Conservation (phyloP, 1,140 invertebrate species). For the Brachionus asplanchnoidis region DNA sequence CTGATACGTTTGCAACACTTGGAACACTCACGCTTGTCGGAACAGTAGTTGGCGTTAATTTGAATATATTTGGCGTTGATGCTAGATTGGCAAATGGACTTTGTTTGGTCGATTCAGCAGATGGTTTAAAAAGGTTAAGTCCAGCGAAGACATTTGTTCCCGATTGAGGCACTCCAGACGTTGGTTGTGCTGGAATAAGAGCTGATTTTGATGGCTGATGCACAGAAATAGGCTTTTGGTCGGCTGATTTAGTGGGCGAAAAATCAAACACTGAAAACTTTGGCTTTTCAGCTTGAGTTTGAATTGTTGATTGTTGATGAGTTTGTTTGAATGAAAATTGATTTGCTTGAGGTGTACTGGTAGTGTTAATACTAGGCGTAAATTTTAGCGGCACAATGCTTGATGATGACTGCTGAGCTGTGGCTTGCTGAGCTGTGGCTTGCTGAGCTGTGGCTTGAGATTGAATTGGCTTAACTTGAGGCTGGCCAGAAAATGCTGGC, state of each 20-base stretch:
- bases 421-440: background rate
- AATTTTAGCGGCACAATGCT: background rate
- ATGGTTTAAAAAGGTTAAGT: background rate
- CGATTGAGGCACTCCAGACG: background rate
- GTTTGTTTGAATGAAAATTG: background rate
- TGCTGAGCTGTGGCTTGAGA: background rate
- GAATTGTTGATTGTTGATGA: background rate
- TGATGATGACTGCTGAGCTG: background rate
- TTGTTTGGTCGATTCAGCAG: background rate
- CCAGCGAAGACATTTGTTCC: background rate
- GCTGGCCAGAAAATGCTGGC: background rate
- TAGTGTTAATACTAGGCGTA: background rate
- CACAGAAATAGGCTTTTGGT: background rate
- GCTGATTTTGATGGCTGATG: background rate
- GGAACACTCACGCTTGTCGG: background rate
- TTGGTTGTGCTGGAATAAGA: background rate
- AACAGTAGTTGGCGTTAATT: background rate
- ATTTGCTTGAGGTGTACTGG: background rate
- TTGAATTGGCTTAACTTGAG: background rate
- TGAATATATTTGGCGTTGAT: background rate
- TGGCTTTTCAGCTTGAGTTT: background rate
- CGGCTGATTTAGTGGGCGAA: background rate
- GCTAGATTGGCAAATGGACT: background rate
- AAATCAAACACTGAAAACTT: constrained; percentile 21
- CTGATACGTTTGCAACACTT: background rate